These are phyloP conservation scores for Amitus sp. DNA, from an alignment of 2,888 invertebrate species.

Conservation along the genomic window DNA sequence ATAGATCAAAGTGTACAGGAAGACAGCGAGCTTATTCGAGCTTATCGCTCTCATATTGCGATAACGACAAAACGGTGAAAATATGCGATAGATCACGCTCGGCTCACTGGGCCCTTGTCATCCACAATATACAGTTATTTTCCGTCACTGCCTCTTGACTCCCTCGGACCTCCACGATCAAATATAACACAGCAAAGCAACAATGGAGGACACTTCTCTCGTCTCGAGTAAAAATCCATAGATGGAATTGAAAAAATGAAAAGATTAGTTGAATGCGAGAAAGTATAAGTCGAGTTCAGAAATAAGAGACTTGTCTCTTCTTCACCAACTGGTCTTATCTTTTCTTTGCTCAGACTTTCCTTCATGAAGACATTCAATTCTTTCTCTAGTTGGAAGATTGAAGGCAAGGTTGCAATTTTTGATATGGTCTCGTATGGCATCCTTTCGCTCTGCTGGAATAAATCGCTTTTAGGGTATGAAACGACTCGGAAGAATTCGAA, in stretches of 20 bases:
- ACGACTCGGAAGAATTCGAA: too few relatives aligned
- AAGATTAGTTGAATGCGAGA: conserved; percentile 1
- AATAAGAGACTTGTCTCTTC: conserved; percentile 10
- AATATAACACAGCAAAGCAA: conserved; percentile 16
- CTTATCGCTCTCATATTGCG: background rate
- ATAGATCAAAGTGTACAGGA: background rate
- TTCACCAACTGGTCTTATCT: conserved; percentile 21
- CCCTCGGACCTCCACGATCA: conserved; percentile 3
- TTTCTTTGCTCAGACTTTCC: too few relatives aligned
- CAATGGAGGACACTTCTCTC: conserved; percentile 16
- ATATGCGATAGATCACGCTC: background rate
- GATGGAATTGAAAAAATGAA: conserved; percentile 25
- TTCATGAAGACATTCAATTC: too few relatives aligned
- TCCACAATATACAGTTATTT: background rate
- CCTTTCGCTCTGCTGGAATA: too few relatives aligned
- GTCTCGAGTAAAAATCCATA: conserved; percentile 28
- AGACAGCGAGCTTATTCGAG: background rate
- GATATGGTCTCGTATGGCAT: too few relatives aligned
- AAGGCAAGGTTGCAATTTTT: too few relatives aligned
- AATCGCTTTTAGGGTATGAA: too few relatives aligned
- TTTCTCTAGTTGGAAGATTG: too few relatives aligned
- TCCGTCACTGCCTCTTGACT: background rate
- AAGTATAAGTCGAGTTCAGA: conserved; percentile 1
- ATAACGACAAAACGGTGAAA: background rate
- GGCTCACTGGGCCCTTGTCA: background rate